phyloP scores from a whole-genome alignment of 1,140 invertebrate genomes.

The Bathynomus jamesi region DNA sequence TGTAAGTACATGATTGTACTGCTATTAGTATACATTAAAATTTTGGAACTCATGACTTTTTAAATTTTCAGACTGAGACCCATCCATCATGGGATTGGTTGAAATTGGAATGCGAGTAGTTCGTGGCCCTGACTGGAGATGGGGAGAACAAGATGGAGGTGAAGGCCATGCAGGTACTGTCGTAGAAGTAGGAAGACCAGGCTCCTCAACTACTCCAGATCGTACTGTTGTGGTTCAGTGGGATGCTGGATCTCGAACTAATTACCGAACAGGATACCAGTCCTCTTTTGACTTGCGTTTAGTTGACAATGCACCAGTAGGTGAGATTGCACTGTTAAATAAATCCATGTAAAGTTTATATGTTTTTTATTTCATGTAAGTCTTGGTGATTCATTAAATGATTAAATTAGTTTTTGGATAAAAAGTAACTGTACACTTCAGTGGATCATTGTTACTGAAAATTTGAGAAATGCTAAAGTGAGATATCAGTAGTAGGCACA shows the following conservation, averaged over 20 bases:
- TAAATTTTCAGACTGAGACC: too few relatives aligned
- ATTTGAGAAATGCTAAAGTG: too few relatives aligned
- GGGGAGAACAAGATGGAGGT: slow-evolving; percentile 66
- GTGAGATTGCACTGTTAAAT: slow-evolving; percentile 47
- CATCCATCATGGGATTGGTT: slow-evolving; percentile 44
- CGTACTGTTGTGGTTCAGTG: slow-evolving; percentile 86
- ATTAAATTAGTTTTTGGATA: too few relatives aligned
- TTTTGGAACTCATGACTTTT: too few relatives aligned
- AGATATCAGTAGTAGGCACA: too few relatives aligned
- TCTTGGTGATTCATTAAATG: too few relatives aligned
- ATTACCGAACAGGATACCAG: slow-evolving; percentile 81
- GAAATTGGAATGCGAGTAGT: slow-evolving; percentile 68
- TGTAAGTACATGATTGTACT: too few relatives aligned
- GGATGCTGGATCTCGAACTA: slow-evolving; percentile 77
- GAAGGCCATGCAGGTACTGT: slow-evolving; percentile 74
- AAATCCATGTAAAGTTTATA: neutral
- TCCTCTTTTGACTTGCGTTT: slow-evolving; percentile 72
- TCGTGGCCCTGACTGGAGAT: slow-evolving; percentile 71
- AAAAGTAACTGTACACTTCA: too few relatives aligned
- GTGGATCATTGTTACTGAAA: too few relatives aligned
- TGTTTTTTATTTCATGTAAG: too few relatives aligned
- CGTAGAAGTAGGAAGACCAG: slow-evolving; percentile 70
- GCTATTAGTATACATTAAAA: too few relatives aligned
- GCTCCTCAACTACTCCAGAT: slow-evolving; percentile 61
- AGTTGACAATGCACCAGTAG: slow-evolving; percentile 75